These are phyloP conservation scores for Strix uralensis DNA, from an alignment of 2,113 vertebrate species.

Conservation along the genomic window DNA sequence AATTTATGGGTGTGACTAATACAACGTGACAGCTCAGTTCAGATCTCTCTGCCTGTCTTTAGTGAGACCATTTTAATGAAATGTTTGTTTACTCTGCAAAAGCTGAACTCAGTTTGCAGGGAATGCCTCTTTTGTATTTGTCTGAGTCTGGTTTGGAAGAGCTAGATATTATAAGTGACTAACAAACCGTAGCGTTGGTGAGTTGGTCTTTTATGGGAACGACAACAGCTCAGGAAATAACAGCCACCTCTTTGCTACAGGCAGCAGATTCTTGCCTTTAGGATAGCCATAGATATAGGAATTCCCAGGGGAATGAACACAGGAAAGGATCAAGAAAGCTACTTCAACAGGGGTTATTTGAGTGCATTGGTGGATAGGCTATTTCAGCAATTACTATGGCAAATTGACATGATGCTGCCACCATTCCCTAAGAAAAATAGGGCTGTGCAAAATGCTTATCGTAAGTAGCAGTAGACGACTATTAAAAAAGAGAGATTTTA, in stretches of 20 bases:
- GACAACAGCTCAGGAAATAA: constrained; percentile 56
- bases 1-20: constrained; percentile 74
- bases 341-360: constrained; percentile 40
- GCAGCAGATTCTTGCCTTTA: constrained; percentile 61
- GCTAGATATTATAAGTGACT: constrained; percentile 48
- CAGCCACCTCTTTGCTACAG: constrained; percentile 25
- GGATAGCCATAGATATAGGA: constrained; percentile 39
- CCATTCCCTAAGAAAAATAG: neutral
- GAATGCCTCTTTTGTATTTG: constrained; percentile 38
- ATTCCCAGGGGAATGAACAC: constrained; percentile 47
- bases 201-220: constrained; percentile 54
- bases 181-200: constrained; percentile 30
- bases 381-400: constrained; percentile 24
- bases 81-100: constrained; percentile 71
- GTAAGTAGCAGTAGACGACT: neutral
- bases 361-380: neutral
- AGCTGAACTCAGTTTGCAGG: constrained; percentile 40
- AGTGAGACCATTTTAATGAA: constrained; percentile 71
- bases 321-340: constrained; percentile 32
- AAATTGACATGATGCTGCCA: neutral
- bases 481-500: neutral
- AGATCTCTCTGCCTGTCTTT: constrained; percentile 65
- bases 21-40: constrained; percentile 74
- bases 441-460: neutral
- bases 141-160: constrained; percentile 55